phyloP scores from a whole-genome alignment of 2,113 vertebrate species.

The Pedetes capensis region DNA sequence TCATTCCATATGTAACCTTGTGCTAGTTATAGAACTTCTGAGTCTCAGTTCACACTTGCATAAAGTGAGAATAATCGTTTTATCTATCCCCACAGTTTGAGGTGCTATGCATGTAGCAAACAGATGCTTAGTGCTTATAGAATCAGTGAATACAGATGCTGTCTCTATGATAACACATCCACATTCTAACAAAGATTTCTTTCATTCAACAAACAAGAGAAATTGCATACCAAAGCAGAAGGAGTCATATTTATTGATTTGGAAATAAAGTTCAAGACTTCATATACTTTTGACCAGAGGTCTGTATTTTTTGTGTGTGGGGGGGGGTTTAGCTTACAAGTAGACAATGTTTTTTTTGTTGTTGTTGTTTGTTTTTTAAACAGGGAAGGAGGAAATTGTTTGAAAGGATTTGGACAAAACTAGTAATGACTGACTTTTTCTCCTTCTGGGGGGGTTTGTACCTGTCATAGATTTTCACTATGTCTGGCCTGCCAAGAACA shows the following conservation, averaged over 20 bases:
- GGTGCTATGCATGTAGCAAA: not conserved
- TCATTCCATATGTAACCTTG: not conserved
- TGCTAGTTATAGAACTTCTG: not conserved
- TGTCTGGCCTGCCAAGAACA: not conserved
- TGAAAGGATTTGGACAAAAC: not conserved
- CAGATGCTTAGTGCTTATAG: not conserved
- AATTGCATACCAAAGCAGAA: not conserved
- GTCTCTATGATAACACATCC: not conserved
- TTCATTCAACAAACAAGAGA: not conserved
- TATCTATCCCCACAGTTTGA: not conserved
- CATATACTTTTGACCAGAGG: not conserved
- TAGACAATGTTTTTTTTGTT: not conserved
- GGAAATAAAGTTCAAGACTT: slow-evolving; percentile 8
- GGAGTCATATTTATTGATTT: not conserved
- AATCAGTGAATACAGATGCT: not conserved
- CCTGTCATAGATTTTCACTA: slow-evolving; percentile 1
- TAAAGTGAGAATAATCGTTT: not conserved
- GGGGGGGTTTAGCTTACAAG: not conserved
- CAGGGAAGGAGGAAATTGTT: not conserved
- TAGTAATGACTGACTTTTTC: not conserved
- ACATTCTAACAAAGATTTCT: slow-evolving; percentile 16
- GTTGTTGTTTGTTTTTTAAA: too few relatives aligned
- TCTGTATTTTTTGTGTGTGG: not conserved
- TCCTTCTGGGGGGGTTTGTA: not conserved
- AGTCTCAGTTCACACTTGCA: not conserved